phyloP scores from a whole-genome alignment of 2,888 invertebrate genomes.

The Gastrophysa polygoni region DNA sequence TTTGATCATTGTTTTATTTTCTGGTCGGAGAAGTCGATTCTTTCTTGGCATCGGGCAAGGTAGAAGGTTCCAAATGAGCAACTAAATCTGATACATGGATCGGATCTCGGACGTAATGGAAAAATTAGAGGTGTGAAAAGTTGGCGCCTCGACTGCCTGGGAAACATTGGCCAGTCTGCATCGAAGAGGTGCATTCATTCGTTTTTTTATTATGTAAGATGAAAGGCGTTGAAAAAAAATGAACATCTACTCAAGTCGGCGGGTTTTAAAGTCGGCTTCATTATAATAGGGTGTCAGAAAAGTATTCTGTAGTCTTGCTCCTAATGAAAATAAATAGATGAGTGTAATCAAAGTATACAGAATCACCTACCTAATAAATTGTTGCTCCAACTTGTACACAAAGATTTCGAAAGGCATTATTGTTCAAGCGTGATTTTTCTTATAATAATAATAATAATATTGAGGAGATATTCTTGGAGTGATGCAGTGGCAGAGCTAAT shows the following conservation, averaged over 20 bases:
- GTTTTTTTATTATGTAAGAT: background rate
- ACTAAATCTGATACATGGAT: slow-evolving; percentile 16
- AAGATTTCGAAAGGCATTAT: no score
- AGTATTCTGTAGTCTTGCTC: no score
- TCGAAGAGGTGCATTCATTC: background rate
- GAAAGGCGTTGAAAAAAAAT: background rate
- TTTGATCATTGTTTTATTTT: background rate
- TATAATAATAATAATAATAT: no score
- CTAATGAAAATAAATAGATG: no score
- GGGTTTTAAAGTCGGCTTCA: no score
- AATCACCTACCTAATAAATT: no score
- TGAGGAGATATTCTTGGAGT: no score
- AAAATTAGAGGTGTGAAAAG: slow-evolving; percentile 34
- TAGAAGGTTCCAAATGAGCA: slow-evolving; percentile 20
- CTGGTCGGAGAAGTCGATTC: background rate
- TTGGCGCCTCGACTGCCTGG: slow-evolving; percentile 26
- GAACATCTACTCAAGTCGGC: background rate
- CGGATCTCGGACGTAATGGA: slow-evolving; percentile 19
- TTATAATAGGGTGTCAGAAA: no score
- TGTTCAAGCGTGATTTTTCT: no score
- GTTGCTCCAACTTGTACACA: no score
- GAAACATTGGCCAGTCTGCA: slow-evolving; percentile 11
- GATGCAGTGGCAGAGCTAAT: no score
- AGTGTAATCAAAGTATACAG: no score
- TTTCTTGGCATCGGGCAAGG: slow-evolving; percentile 17